Conservation (phyloP, 2,113 vertebrate genomes). For the Rhynchomys soricoides region DNA sequence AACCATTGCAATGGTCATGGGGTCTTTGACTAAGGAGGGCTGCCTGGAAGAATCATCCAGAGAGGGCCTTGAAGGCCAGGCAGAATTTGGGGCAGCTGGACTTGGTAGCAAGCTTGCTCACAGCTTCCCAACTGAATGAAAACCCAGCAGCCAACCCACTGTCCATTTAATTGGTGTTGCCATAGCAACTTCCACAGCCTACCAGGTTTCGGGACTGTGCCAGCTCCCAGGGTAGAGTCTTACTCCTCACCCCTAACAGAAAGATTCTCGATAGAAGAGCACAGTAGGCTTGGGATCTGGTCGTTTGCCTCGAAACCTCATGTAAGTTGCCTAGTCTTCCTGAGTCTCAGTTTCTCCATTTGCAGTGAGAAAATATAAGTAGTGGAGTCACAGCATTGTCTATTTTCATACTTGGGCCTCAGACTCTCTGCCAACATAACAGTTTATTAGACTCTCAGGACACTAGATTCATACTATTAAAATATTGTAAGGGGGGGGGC, state of each 20-base stretch:
- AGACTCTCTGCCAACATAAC: neutral
- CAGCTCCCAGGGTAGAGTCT: slow-evolving; percentile 57
- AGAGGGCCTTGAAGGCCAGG: neutral
- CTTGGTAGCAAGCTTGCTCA: slow-evolving; percentile 33
- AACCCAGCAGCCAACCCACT: slow-evolving; percentile 51
- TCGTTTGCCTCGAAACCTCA: neutral
- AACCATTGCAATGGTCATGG: neutral
- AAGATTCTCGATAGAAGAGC: neutral
- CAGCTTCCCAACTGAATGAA: slow-evolving; percentile 49
- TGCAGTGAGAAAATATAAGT: neutral
- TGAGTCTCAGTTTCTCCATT: slow-evolving; percentile 23
- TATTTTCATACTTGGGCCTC: neutral
- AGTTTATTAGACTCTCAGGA: neutral
- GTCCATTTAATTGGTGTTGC: slow-evolving; percentile 70
- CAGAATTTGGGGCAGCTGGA: slow-evolving; percentile 37
- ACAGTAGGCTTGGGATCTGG: neutral
- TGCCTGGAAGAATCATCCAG: slow-evolving; percentile 19
- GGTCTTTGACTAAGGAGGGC: neutral
- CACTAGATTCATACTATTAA: too few species aligned
- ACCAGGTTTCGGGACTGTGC: slow-evolving; percentile 64
- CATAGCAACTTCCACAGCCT: slow-evolving; percentile 66
- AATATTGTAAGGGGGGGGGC: neutral
- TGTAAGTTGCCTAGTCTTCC: neutral
- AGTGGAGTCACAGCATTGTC: neutral
- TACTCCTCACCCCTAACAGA: neutral